phyloP scores from a whole-genome alignment of 64 coral and sea anemone genomes.

The Stichodactyla helianthus region DNA sequence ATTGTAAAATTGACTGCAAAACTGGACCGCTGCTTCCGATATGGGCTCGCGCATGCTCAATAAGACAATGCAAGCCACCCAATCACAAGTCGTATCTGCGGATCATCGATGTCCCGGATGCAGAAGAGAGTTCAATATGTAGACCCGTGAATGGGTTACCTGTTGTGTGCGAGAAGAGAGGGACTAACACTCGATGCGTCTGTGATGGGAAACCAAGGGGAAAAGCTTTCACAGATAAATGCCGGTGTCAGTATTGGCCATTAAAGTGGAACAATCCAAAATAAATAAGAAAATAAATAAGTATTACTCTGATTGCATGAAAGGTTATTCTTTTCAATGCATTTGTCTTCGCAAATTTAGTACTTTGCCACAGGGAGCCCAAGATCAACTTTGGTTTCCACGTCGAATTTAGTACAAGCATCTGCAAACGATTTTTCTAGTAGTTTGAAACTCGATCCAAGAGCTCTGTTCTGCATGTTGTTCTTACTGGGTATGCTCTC shows the following conservation, averaged over 20 bases:
- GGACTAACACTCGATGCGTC: constrained; percentile 89
- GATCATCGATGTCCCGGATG: constrained; percentile 75
- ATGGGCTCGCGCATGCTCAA: constrained; percentile 80
- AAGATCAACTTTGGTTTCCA: no score
- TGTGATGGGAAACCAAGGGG: constrained; percentile 78
- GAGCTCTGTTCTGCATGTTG: no score
- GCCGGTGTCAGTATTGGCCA: constrained; percentile 94
- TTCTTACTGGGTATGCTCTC: no score
- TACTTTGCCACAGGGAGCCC: no score
- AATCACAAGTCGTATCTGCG: constrained; percentile 47
- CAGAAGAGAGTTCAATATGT: constrained; percentile 80
- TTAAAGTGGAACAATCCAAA: constrained; percentile 45
- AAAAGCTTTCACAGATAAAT: constrained; percentile 69
- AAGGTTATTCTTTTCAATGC: no score
- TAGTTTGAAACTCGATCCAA: no score
- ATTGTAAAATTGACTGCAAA: constrained; percentile 84
- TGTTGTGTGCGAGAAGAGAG: constrained; percentile 60
- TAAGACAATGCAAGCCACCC: constrained; percentile 84
- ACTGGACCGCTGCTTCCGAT: constrained; percentile 88
- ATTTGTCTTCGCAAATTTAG: no score
- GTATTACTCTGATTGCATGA: no score
- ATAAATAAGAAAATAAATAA: constrained; percentile 5
- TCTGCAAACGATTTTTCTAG: no score
- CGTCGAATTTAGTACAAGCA: no score
- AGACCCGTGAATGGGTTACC: constrained; percentile 56